Conservation (phyloP, 2,888 invertebrate genomes). For the Branchipolynoe longqiensis region DNA sequence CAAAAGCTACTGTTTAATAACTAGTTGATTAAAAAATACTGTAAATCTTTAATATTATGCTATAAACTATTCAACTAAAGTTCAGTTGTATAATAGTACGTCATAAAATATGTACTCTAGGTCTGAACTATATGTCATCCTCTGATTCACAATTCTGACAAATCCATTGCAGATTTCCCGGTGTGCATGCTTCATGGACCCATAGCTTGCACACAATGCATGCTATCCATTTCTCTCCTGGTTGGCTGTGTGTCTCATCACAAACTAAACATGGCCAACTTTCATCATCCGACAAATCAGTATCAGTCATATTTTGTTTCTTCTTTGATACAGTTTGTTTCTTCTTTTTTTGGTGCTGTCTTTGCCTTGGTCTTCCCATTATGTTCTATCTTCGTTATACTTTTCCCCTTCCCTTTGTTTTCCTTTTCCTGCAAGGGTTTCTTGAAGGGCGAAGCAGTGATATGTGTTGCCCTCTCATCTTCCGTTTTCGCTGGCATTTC, state of each 20-base stretch:
- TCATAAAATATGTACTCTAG: too few relatives aligned
- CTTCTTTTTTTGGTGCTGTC: conserved; percentile 4
- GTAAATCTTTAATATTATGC: too few relatives aligned
- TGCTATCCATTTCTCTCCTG: conserved; percentile 1
- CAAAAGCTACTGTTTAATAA: too few relatives aligned
- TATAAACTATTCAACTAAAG: too few relatives aligned
- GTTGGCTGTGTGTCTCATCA: conserved; percentile 17
- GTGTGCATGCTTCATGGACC: conserved; percentile 29
- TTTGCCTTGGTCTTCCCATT: neutral
- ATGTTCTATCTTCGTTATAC: neutral
- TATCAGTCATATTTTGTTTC: neutral
- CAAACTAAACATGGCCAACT: neutral
- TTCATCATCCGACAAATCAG: conserved; percentile 25
- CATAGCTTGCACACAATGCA: neutral
- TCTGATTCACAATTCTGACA: conserved; percentile 38
- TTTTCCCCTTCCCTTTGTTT: conserved; percentile 1
- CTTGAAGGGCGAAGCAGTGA: conserved; percentile 24
- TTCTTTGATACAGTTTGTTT: too few relatives aligned
- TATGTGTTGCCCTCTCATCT: conserved; percentile 12
- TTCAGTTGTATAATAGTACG: too few relatives aligned
- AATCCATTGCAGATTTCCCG: conserved; percentile 1
- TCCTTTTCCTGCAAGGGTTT: neutral
- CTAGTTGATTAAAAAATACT: too few relatives aligned
- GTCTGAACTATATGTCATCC: conserved; percentile 40
- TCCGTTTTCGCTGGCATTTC: neutral